Base-by-base conservation (phyloP, 1,140 invertebrate species). In the Choristoneura fumiferana region DNA sequence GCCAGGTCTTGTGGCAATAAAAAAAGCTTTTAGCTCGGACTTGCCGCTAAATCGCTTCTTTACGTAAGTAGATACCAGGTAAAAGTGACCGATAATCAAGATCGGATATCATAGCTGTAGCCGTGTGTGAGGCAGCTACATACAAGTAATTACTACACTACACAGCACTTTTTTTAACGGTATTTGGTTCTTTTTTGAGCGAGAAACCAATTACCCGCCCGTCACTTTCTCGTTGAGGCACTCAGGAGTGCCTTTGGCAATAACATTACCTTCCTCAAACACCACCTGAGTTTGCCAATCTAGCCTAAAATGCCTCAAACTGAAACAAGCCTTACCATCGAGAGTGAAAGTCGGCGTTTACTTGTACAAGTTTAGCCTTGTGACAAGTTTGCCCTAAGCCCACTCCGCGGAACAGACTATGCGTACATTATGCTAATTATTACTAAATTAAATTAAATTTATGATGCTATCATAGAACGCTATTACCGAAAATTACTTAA, bases 401-500 rank as follows among this genome's bases (percentile, higher is more conserved):
- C 18, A 45, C 40, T n/a, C 14, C n/a, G 15, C 40, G 40, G 18
- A 22, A 3, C 43, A 29, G 15, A 43, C 40, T 10, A 18, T 8
- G 15, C 40, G 18, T 22, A 10, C 18, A 22, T 49, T 49, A 49
- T 49, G 43, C 17, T 49, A 49, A 49, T 49, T 22, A 49, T 49
- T 45, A 18, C 40, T 18, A 45, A 45, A 49, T 33, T 22, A 1
- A 49, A 29, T 18, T 22, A 1, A 49, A 29, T 18, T 22, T 49
- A 17, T 45, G 22, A 49, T 49, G 12, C 22, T 49, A 49, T 22
- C 43, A 49, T 33, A 29, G 10, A 33, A 49, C 12, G 10, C 22
- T 12, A 12, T 49, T 49, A 49, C 10, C 43, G 18, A 58, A 58
- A 40, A 34, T 43, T 17, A 39, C 36, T 54, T 36, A 54, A 35